Base-by-base conservation (phyloP, 2,888 invertebrate genomes). In the Scaptomyza tumidula region DNA sequence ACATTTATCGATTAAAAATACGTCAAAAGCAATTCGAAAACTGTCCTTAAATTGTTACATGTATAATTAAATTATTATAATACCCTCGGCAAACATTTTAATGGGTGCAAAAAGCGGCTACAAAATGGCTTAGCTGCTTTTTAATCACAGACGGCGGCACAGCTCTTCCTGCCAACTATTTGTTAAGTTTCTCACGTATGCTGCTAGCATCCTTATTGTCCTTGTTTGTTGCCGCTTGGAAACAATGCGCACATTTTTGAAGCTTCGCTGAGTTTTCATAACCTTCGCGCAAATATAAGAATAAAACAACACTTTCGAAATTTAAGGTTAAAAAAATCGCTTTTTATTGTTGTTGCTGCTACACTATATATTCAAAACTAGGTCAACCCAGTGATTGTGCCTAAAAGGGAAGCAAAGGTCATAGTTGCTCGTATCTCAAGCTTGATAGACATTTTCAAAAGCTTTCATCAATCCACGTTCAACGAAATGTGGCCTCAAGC, bases 141-240 rank as follows among this genome's bases (percentile, higher is more conserved):
- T 86, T 80, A 86, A 86, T 86, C 78, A 77, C 78, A 75, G 86
- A 68, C 74, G 64, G 71, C 66, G 86, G 54, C 65, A 72, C 75
- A 58, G 62, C 61, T 71, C 55, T 74, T 72, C 56, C 70, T 66
- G 56, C 65, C 65, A 44, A 50, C 68, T 71, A 77, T 77, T 81
- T 81, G 77, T 52, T 71, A 65, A 71, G 73, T 70, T 69, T 86
- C 78, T 80, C 86, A 86, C 83, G 86, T 80, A 76, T 64, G 70
- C 48, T 19, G 44, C 48, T 14, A 52, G 48, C 63, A 31, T 49
- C 45, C 66, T 44, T 45, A 56, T 58, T 72, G 76, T 55, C 50
- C 64, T 63, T 71, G 63, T 35, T 57, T 59, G 63, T 65, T 64
- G 55, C 57, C 41, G 66, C 56, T 56, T 65, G 29, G 63, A 50